Percentiles rank a stretch among this genome's conserved stretches.
phyloP scores from a whole-genome alignment of 2,113 vertebrate species.

The Triplophysa tibetana region DNA sequence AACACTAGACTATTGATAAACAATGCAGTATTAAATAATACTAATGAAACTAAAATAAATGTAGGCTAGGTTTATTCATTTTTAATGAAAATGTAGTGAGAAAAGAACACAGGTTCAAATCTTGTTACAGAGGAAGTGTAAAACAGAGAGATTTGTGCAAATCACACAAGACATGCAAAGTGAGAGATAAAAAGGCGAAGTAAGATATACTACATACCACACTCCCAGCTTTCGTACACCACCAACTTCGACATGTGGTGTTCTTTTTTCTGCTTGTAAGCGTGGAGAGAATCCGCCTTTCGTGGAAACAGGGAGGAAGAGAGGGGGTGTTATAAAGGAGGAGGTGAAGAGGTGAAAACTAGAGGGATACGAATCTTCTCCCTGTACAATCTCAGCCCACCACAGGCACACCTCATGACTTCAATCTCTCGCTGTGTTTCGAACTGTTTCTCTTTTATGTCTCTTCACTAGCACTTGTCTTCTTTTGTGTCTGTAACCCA shows the following conservation, averaged over 20 bases:
- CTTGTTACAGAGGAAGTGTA: not conserved
- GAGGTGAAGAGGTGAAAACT: conserved; percentile 56
- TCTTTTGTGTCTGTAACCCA: conserved; percentile 57
- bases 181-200: not conserved
- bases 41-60: too few species aligned
- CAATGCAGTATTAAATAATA: too few species aligned
- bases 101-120: not conserved
- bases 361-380: conserved; percentile 70
- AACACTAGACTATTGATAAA: too few species aligned
- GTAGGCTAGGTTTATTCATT: not conserved
- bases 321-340: conserved; percentile 64
- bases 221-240: conserved; percentile 52
- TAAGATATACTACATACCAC: conserved; percentile 61
- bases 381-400: conserved; percentile 75
- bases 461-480: conserved; percentile 42
- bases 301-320: conserved; percentile 79
- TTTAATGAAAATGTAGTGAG: not conserved
- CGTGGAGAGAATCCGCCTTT: conserved; percentile 77
- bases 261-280: conserved; percentile 60
- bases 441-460: conserved; percentile 38
- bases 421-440: conserved; percentile 46
- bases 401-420: conserved; percentile 60
- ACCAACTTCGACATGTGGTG: conserved; percentile 58
- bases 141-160: conserved; percentile 39
- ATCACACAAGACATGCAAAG: conserved; percentile 28